phyloP scores from a whole-genome alignment of 2,797 vertebrate species.

The Siniperca obscura region DNA sequence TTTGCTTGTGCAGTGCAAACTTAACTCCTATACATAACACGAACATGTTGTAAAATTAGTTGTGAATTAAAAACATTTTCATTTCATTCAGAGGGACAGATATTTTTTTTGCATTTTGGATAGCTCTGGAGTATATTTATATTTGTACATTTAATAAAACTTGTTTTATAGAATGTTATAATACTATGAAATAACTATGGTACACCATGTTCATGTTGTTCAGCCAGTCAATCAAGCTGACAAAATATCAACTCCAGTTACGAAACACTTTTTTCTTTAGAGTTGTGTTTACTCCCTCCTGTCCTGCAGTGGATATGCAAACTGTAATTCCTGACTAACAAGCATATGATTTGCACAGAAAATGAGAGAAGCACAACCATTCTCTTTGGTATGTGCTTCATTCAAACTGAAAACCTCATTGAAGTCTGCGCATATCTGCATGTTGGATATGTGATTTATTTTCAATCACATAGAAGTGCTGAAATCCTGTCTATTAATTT shows the following conservation, averaged over 20 bases:
- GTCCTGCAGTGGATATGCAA: constrained; percentile 81
- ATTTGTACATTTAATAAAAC: neutral
- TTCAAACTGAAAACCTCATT: constrained; percentile 65
- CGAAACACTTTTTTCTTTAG: neutral
- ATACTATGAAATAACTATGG: neutral
- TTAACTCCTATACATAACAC: neutral
- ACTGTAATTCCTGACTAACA: constrained; percentile 66
- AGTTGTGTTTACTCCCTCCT: constrained; percentile 4
- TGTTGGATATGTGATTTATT: constrained; percentile 27
- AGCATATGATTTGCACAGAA: constrained; percentile 22
- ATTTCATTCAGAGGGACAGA: neutral
- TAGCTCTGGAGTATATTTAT: neutral
- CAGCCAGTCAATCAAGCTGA: neutral
- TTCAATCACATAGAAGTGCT: neutral
- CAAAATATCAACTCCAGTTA: neutral
- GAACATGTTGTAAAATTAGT: neutral
- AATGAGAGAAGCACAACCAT: constrained; percentile 50
- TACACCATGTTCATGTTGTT: neutral
- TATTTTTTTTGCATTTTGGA: neutral
- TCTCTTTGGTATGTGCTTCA: constrained; percentile 46
- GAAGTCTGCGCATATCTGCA: constrained; percentile 31
- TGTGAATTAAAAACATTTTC: neutral
- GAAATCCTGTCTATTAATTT: neutral
- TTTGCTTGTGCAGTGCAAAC: constrained; percentile 20
- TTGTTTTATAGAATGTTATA: neutral